Evolutionary conservation across 2,888 invertebrate species (phyloP), one percentile per base, ranked within the genome.

Genomic region (Cataglyphis rosenhaueri): DNA sequence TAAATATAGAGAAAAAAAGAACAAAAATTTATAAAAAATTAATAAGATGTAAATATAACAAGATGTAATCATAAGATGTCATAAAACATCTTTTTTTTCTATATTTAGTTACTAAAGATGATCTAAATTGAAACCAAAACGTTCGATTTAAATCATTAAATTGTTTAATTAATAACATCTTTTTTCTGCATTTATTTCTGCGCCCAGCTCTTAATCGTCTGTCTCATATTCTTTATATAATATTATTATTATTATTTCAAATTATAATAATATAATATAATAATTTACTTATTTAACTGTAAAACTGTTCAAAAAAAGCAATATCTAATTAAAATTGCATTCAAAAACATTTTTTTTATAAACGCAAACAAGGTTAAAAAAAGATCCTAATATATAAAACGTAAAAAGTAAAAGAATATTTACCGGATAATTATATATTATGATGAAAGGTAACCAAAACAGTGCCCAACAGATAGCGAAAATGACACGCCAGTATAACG

Each of bases 401-500:
- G 5, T 48, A 18, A 48, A 48, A 48, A 48, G 6, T 48, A 48
- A n/a, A 48, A 18, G n/a, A 1, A 18, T 48, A 6, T 25, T 66
- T 12, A 76, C 68, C 78, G 62, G 21, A 48, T 41, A 68, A 78
- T 82, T 21, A 12, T 62, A 64, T 15, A 55, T 3, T 8, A 74
- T 4, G 10, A 81, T 5, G 5, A 76, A 52, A 55, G 29, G 25
- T 55, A 64, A 29, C 18, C 41, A 38, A 52, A 52, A 52, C 15
- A 52, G 10, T 8, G 76, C 32, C 82, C 82, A 82, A 32, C 21
- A n/a, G 25, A 82, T 12, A 21, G 68, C 68, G 3, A 68, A 82
- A 44, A 76, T 44, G 5, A 29, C 32, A 48, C 48, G 57, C 82
- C 82, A 82, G 25, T 76, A 82, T n/a, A 76, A n/a, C 41, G 55